Conservation (phyloP, 1,140 invertebrate species). For the Drosophila kikkawai region DNA sequence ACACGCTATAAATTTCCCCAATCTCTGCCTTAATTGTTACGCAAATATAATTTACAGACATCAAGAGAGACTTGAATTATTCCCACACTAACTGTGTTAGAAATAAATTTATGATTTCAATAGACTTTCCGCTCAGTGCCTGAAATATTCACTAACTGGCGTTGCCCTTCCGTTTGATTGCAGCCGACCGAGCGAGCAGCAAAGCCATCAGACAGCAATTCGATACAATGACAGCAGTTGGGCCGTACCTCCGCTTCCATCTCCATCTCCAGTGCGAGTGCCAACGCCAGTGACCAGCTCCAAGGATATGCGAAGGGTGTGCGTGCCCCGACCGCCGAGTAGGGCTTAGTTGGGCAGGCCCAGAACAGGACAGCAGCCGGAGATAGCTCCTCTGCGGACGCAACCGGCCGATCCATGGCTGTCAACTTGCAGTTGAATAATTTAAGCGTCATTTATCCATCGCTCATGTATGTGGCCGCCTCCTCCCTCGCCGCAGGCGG, state of each 20-base stretch:
- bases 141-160: slow-evolving; percentile 5
- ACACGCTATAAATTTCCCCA: neutral
- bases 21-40: neutral
- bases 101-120: neutral
- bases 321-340: slow-evolving; percentile 15
- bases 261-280: neutral
- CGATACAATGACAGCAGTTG: slow-evolving; percentile 42
- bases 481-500: slow-evolving; percentile 64
- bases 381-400: slow-evolving; percentile 25
- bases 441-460: slow-evolving; percentile 56
- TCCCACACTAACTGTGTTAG: too few species aligned
- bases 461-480: slow-evolving; percentile 73
- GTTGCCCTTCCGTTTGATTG: slow-evolving; percentile 25
- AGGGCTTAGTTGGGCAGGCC: slow-evolving; percentile 17
- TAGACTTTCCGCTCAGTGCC: neutral
- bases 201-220: slow-evolving; percentile 33
- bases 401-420: slow-evolving; percentile 58
- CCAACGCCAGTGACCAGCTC: slow-evolving; percentile 10
- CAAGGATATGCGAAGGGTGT: slow-evolving; percentile 22
- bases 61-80: neutral
- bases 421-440: slow-evolving; percentile 61
- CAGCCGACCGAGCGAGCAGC: slow-evolving; percentile 21
- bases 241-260: slow-evolving; percentile 6
- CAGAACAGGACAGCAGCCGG: slow-evolving; percentile 1
- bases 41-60: neutral